phyloP scores from a whole-genome alignment of 1,140 invertebrate genomes.

The Dendroctonus ponderosae region DNA sequence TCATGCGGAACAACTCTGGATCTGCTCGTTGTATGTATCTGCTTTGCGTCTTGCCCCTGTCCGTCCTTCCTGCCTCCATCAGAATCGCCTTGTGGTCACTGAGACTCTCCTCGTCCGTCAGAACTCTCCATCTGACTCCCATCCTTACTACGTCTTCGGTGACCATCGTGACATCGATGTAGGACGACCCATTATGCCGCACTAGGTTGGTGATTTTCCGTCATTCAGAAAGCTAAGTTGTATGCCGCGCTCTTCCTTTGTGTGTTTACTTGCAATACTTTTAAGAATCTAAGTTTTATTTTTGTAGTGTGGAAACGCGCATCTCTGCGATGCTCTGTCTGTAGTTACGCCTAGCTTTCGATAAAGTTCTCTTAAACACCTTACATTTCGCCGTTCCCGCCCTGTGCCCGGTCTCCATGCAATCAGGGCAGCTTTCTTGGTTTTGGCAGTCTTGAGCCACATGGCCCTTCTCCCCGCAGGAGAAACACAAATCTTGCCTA shows the following conservation, averaged over 20 bases:
- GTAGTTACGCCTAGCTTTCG: no score
- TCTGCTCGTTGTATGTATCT: no score
- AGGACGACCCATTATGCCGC: background rate
- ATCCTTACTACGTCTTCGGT: background rate
- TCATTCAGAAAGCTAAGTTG: background rate
- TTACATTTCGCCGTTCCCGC: background rate
- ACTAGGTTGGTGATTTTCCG: background rate
- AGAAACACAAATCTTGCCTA: background rate
- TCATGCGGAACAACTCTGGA: no score
- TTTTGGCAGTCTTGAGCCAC: background rate
- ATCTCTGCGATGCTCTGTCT: no score
- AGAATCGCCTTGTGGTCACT: background rate
- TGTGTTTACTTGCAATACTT: no score
- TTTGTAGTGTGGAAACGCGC: no score
- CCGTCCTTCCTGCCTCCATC: no score
- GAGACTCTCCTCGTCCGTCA: background rate
- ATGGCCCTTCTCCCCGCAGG: background rate
- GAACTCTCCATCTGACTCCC: background rate
- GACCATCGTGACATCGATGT: background rate
- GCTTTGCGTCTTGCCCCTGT: no score
- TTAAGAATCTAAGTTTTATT: no score
- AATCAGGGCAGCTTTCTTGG: background rate
- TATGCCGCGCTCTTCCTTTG: no score
- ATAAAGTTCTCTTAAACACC: no score
- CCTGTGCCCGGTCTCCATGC: background rate